Conservation (phyloP, 2,113 vertebrate species). For the Salminus brasiliensis region DNA sequence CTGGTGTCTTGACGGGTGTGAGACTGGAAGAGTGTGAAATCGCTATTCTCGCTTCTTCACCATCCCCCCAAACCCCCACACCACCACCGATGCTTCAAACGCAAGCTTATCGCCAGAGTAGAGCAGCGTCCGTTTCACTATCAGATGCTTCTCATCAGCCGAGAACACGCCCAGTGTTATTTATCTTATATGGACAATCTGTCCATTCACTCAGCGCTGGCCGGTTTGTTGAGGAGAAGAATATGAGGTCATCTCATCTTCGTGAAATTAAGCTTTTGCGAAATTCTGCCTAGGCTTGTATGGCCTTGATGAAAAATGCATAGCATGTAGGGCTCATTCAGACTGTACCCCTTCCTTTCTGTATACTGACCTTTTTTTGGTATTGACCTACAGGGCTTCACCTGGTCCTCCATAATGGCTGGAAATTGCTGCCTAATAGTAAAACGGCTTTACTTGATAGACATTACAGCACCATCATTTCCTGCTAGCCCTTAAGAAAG, state of each 20-base stretch:
- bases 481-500: neutral
- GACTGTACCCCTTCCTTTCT: slow-evolving; percentile 1
- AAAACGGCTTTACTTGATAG: slow-evolving; percentile 10
- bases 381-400: neutral
- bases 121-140: neutral
- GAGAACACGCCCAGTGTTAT: neutral
- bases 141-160: neutral
- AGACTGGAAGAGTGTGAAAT: slow-evolving; percentile 23
- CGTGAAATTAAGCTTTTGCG: no score
- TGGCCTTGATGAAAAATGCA: slow-evolving; percentile 26
- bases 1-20: neutral
- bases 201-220: neutral
- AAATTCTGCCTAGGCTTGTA: neutral
- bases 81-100: neutral
- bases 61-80: slow-evolving; percentile 4
- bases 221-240: neutral
- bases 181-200: neutral
- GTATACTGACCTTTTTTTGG: slow-evolving; percentile 2
- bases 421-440: neutral
- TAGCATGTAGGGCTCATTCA: neutral
- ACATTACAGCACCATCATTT: slow-evolving; percentile 13
- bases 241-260: neutral
- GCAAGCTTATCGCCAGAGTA: neutral
- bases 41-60: neutral
- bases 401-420: neutral